Conservation (phyloP, 2,797 vertebrate genomes). For the Selene dorsalis region DNA sequence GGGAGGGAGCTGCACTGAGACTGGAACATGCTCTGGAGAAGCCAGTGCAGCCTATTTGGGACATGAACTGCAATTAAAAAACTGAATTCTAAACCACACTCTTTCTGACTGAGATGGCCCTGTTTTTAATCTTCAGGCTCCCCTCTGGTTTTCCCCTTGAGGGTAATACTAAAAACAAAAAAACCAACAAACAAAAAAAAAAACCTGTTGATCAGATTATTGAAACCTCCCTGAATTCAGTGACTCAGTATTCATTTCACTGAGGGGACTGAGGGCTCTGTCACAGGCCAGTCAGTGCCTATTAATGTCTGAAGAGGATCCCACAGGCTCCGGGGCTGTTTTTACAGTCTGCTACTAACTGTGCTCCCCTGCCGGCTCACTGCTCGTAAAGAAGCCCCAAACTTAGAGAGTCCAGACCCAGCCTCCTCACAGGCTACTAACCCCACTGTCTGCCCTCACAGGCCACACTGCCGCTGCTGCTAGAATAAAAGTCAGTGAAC, state of each 20-base stretch:
- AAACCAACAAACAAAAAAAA: no score
- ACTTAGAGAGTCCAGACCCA: conserved; percentile 19
- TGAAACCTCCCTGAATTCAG: conserved; percentile 8
- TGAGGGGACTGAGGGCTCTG: not conserved
- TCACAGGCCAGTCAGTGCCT: not conserved
- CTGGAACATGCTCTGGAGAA: conserved; percentile 27
- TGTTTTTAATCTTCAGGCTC: not conserved
- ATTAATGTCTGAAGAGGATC: conserved; percentile 15
- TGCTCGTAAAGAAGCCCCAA: conserved; percentile 17
- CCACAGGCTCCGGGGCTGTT: not conserved
- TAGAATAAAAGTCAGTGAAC: not conserved
- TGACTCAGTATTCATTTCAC: not conserved
- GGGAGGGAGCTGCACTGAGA: conserved; percentile 43
- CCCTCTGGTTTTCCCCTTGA: not conserved
- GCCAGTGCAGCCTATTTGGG: conserved; percentile 42
- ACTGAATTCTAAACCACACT: not conserved
- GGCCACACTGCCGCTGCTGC: conserved; percentile 24
- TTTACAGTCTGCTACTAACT: conserved; percentile 19
- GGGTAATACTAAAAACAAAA: not conserved
- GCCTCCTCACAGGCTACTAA: conserved; percentile 2
- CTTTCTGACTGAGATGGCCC: not conserved
- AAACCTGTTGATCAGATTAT: conserved; percentile 41
- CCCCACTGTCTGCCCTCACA: not conserved
- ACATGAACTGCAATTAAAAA: conserved; percentile 10
- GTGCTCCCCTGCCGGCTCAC: not conserved